Base-by-base conservation (phyloP, 2,797 vertebrate genomes). In the Rhodeus uyekii region DNA sequence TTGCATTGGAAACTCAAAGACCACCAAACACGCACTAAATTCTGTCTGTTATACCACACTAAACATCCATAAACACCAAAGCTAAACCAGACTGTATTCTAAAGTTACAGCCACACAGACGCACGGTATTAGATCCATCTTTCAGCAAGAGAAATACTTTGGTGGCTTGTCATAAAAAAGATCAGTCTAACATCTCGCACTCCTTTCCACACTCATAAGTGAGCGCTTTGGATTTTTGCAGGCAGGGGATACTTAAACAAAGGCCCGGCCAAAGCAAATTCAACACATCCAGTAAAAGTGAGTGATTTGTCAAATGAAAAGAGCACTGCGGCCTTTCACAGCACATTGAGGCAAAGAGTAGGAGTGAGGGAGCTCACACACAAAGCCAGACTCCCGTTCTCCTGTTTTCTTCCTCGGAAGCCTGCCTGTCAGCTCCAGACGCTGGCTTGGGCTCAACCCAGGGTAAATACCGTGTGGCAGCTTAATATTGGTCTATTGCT, bases 201-300 rank as follows among this genome's bases (percentile, higher is more conserved):
- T 83, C 34, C 65, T 32, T 81, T 88, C 67, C 72, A 81, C 79
- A 78, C 64, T 74, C 76, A 63, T 84, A 84, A 86, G 67, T 86
- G 67, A 87, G 61, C 58, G 79, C 65, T 77, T 81, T 53, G n/a
- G 76, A 86, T 81, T 80, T 42, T 65, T 75, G 73, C 73, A 84
- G 89, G 85, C 83, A 81, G 68, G 73, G 82, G 76, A 87, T 82
- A 86, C 78, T 87, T 81, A 81, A 84, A 85, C 76, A 83, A 79
- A 82, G 72, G 10, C 19, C 63, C 3, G 42, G 87, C 84, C 85
- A 90, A 88, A 88, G 77, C 82, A 89, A 88, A 88, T 88, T 85
- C 86, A 86, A 87, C 82, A 83, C 79, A 86, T 84, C 72, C 78
- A 88, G 84, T 76, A 87, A 77, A 84, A 88, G 76, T 83, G 76